Conservation (phyloP, 2,888 invertebrate species). For the Chelonus formosanus region DNA sequence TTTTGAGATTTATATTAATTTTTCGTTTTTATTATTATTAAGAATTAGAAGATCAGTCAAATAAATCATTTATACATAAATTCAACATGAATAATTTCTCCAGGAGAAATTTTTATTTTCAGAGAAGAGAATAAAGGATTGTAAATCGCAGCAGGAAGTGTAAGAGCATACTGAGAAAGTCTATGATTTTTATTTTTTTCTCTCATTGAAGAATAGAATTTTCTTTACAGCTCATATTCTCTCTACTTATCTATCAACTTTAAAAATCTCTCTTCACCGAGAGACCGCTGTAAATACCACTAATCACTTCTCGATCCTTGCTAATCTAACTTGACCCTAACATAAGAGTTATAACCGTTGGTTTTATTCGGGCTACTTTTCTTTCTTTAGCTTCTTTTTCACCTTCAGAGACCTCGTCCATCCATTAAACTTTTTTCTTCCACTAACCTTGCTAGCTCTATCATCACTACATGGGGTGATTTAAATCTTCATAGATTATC, state of each 20-base stretch:
- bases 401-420: slow-evolving; percentile 12
- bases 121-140: no score
- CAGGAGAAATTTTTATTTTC: no score
- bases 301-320: slow-evolving; percentile 56
- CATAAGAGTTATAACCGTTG: slow-evolving; percentile 52
- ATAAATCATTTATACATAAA: no score
- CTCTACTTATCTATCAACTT: neutral
- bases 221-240: neutral
- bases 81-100: no score
- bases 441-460: neutral
- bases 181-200: neutral
- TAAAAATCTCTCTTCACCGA: slow-evolving; percentile 33
- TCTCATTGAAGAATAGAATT: slow-evolving; percentile 14
- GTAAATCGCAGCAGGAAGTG: no score
- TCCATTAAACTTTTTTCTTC: neutral
- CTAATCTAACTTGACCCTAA: slow-evolving; percentile 52
- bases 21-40: no score
- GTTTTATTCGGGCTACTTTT: slow-evolving; percentile 51
- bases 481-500: neutral
- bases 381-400: neutral
- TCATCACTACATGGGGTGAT: neutral
- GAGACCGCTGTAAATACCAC: slow-evolving; percentile 51
- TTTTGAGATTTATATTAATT: no score
- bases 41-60: no score
- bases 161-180: neutral